phyloP scores from a whole-genome alignment of 2,113 vertebrate genomes.

The Bufo bufo region DNA sequence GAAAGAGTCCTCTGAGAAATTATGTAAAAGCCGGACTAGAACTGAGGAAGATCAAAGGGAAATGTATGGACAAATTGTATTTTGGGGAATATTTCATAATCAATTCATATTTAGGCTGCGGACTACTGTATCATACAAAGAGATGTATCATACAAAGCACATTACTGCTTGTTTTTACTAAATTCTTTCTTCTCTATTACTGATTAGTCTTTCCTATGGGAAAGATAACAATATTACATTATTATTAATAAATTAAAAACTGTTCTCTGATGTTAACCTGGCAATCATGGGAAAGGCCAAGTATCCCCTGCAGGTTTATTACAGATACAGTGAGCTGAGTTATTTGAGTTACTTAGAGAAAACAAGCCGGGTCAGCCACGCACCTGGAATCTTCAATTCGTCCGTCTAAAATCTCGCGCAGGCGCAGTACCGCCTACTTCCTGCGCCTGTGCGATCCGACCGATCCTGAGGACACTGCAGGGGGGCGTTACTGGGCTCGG shows the following conservation, averaged over 20 bases:
- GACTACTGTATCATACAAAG: not conserved
- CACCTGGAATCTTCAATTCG: too few relatives aligned
- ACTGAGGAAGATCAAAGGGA: not conserved
- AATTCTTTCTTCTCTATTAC: not conserved
- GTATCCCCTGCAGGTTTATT: not conserved
- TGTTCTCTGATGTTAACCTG: not conserved
- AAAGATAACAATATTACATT: not conserved
- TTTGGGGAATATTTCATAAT: not conserved
- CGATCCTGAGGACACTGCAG: too few relatives aligned
- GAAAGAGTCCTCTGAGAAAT: slow-evolving; percentile 21
- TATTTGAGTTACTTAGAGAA: not conserved
- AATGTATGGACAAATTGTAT: not conserved
- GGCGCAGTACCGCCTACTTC: too few relatives aligned
- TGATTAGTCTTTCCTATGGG: not conserved
- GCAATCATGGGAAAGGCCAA: not conserved
- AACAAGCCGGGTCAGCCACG: not conserved
- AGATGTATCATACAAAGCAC: not conserved
- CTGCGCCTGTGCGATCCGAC: too few relatives aligned
- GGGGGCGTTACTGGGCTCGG: too few relatives aligned
- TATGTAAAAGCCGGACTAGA: slow-evolving; percentile 9
- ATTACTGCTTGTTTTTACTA: not conserved
- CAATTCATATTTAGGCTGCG: not conserved
- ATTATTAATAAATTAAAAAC: not conserved
- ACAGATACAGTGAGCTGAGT: too few relatives aligned
- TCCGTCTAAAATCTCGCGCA: too few relatives aligned